Percentiles rank a stretch among this genome's conserved stretches.
phyloP scores from a whole-genome alignment of 2,888 invertebrate species.

The Melinaea menophilus region DNA sequence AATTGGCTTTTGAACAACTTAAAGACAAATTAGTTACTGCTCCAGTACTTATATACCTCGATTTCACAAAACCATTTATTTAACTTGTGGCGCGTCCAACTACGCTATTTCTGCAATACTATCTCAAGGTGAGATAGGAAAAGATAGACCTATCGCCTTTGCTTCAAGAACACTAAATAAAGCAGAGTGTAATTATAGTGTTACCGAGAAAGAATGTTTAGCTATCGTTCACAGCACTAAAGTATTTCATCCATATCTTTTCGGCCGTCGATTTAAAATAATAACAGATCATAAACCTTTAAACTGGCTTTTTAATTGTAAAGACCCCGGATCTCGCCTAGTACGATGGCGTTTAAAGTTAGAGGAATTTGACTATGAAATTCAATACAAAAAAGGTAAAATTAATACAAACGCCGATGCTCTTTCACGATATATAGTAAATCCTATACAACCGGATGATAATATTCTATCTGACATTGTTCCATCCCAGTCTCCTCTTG shows the following conservation, averaged over 20 bases:
- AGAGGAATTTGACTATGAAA: too few species aligned
- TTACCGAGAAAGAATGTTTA: too few species aligned
- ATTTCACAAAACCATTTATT: constrained; percentile 5
- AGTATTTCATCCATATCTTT: constrained; percentile 28
- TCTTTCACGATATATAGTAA: constrained; percentile 25
- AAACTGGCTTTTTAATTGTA: too few species aligned
- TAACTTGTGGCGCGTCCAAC: constrained; percentile 38
- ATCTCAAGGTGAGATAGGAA: constrained; percentile 38
- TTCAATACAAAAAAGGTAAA: too few species aligned
- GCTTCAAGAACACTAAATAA: too few species aligned
- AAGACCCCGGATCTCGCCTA: too few species aligned
- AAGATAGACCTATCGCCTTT: too few species aligned
- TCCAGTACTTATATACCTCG: neutral
- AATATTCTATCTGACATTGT: constrained; percentile 4
- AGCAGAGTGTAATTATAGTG: too few species aligned
- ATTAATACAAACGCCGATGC: constrained; percentile 32
- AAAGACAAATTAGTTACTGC: neutral
- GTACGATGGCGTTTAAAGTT: constrained; percentile 25
- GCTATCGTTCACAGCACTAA: too few species aligned
- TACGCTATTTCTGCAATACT: constrained; percentile 38
- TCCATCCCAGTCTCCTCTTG: neutral
- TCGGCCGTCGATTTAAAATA: constrained; percentile 20
- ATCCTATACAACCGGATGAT: constrained; percentile 14
- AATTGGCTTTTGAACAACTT: constrained; percentile 25
- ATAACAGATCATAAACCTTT: constrained; percentile 26